Evolutionary conservation across 2,797 vertebrate genomes (phyloP), one percentile per base, ranked within the genome.

Genomic region (Onychomys arenicola): DNA sequence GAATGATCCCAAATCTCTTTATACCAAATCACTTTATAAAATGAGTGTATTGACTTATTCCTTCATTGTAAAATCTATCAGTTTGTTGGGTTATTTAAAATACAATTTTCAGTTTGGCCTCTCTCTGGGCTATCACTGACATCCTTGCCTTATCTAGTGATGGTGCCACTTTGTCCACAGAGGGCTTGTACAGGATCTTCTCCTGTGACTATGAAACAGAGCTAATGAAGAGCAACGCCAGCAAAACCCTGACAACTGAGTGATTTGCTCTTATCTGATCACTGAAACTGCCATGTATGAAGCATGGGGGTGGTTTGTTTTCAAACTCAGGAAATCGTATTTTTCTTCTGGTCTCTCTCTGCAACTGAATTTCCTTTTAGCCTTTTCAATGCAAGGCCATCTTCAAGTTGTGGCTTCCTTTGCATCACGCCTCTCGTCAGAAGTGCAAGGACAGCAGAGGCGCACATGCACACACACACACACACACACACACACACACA

Each of bases 371-470:
- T 83, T 90, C 3, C 61, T 89, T 77, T 89, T 89, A 6, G 17
- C 43, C 21, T 46, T 85, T 95, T 76, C 76, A 94, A 73, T 75
- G 5, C 32, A 78, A 95, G 52, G 8, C 27, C 80, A n/a, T 59
- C 82, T 96, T 89, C 87, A 89, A 88, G 71, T 77, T 76, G 9
- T 81, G 96, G 9, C 76, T 97, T 97, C 89, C 55, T 86, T 34
- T 97, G 65, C 63, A 86, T 71, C 19, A 40, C 37, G 16, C 37
- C 87, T 65, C 55, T 52, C 5, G 11, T 71, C 37, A 92, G 84
- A 84, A 96, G 46, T 55, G 61, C 19, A n/a, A 78, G 82, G 76
- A 43, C 37, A 89, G 73, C 81, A 49, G 27, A 73, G 17, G 14
- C 40, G 27, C n/a, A 52, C 52, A 16, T 10, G 16, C 52, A 55